phyloP scores from a whole-genome alignment of 2,888 invertebrate genomes.

The Lochmaea crataegi region DNA sequence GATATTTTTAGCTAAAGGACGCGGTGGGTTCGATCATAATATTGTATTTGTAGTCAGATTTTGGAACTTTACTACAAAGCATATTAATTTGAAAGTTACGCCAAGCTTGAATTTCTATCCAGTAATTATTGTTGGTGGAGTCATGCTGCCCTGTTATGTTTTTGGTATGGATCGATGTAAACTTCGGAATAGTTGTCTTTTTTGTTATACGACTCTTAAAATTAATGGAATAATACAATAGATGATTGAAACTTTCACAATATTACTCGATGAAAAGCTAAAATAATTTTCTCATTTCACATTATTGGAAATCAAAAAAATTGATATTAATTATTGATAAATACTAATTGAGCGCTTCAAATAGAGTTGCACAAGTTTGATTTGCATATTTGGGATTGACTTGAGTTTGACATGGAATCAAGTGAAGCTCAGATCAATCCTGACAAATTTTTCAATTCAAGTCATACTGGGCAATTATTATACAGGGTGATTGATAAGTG shows the following conservation, averaged over 20 bases:
- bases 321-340: too few species aligned
- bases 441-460: too few species aligned
- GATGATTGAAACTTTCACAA: not conserved
- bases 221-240: not conserved
- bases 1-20: slow-evolving; percentile 35
- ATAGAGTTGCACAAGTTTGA: too few species aligned
- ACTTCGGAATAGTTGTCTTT: not conserved
- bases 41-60: slow-evolving; percentile 36
- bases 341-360: too few species aligned
- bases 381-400: too few species aligned
- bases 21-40: slow-evolving; percentile 34
- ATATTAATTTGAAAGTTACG: slow-evolving; percentile 37
- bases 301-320: too few species aligned
- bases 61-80: slow-evolving; percentile 36
- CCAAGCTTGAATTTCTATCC: slow-evolving; percentile 26
- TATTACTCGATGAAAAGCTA: not conserved
- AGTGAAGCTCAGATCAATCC: too few species aligned
- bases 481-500: too few species aligned
- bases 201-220: not conserved
- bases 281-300: too few species aligned
- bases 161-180: slow-evolving; percentile 5
- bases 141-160: not conserved
- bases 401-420: too few species aligned
- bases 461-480: too few species aligned
- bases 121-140: slow-evolving; percentile 24